A percentile compares a stretch with the other conserved stretches of the same genome.
Conservation (phyloP, 2,888 invertebrate genomes). For the Sycophila texana region DNA sequence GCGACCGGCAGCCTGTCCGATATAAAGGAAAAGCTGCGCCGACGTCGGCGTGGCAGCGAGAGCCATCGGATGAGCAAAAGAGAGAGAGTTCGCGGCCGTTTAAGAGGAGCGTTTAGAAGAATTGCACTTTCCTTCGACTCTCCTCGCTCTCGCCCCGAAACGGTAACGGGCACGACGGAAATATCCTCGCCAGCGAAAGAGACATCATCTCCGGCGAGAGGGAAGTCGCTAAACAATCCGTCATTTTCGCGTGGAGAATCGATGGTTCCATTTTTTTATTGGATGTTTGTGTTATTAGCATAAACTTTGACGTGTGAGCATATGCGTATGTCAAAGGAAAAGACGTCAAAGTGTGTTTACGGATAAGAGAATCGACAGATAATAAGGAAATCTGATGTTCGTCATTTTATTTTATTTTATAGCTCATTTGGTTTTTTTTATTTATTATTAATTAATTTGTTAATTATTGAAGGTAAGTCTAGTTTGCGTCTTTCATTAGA, state of each 20-base stretch:
- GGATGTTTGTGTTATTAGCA: no score
- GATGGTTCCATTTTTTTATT: background rate
- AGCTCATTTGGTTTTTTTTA: no score
- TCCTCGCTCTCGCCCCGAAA: slow-evolving; percentile 56
- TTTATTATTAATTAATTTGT: no score
- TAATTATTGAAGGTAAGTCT: no score
- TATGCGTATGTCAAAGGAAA: no score
- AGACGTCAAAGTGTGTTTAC: no score
- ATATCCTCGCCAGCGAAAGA: slow-evolving; percentile 22
- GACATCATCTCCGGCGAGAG: slow-evolving; percentile 33
- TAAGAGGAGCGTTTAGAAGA: slow-evolving; percentile 45
- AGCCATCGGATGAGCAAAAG: background rate
- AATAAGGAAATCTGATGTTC: no score
- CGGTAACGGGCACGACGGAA: slow-evolving; percentile 29
- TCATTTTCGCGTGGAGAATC: background rate
- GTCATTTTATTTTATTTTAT: no score
- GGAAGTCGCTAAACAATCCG: background rate
- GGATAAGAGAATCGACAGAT: no score
- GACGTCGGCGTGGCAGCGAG: slow-evolving; percentile 34
- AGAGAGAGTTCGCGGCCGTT: slow-evolving; percentile 32
- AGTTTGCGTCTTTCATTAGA: no score
- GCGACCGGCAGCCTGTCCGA: background rate
- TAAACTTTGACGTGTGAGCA: no score
- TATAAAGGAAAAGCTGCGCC: slow-evolving; percentile 43
- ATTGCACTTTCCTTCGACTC: slow-evolving; percentile 65